Evolutionary conservation across 2,113 vertebrate species (phyloP).

Genomic region (Pycnonotus jocosus): DNA sequence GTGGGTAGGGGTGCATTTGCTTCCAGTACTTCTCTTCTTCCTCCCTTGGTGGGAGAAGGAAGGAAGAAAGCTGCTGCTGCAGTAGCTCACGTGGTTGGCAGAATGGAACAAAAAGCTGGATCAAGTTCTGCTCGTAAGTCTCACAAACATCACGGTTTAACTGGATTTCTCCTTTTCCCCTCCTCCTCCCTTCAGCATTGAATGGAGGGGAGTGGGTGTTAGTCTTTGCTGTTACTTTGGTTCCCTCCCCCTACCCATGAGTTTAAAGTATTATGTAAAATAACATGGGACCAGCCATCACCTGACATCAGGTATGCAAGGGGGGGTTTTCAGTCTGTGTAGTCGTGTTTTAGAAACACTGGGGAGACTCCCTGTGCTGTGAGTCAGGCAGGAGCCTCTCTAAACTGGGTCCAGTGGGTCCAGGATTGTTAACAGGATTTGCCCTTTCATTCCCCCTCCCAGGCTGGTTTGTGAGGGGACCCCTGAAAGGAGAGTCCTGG

Average conservation of each 20-base stretch:
- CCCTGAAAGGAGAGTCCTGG: background rate
- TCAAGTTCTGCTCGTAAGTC: background rate
- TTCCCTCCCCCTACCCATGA: background rate
- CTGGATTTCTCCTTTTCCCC: background rate
- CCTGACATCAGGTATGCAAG: background rate
- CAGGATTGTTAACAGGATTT: background rate
- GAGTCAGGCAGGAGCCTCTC: background rate
- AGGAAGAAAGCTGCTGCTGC: background rate
- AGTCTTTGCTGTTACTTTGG: slow-evolving; percentile 13
- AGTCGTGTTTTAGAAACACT: background rate
- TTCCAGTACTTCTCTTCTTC: background rate
- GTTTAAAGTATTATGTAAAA: slow-evolving; percentile 6
- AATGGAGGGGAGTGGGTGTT: slow-evolving; percentile 17
- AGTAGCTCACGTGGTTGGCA: background rate
- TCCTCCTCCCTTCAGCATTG: background rate
- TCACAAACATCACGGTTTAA: background rate
- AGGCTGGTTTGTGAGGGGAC: background rate
- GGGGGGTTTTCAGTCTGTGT: background rate
- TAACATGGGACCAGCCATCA: slow-evolving; percentile 17
- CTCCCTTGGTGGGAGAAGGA: background rate
- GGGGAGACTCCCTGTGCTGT: background rate
- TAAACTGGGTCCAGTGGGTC: background rate
- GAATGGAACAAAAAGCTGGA: background rate
- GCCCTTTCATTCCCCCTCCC: background rate
- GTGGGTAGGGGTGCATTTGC: background rate